Evolutionary conservation across 2,888 invertebrate genomes (phyloP), one percentile per base, ranked within the genome.

Genomic region (Argynnis bischoffii): DNA sequence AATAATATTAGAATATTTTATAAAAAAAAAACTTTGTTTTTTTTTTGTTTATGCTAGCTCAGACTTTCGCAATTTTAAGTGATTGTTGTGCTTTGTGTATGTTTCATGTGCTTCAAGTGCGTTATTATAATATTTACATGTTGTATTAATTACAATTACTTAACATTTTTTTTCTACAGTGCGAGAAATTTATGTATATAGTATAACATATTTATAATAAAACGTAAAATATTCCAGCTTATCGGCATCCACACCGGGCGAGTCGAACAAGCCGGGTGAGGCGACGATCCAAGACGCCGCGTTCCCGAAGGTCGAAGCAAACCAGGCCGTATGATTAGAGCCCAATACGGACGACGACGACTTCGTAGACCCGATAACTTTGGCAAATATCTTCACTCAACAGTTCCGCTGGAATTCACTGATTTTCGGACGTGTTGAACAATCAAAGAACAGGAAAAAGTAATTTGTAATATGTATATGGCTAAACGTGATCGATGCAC

Each of bases 261-360:
- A 79, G 41, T 2, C 35, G 35, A 74, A 75, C 67, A 79, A 75
- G 72, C 69, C 67, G 14, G 74, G 69, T 13, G 70, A 70, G 48
- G 69, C 70, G 67, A 70, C 78, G 31, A 76, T 75, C 4, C 67
- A 76, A 15, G 84, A 84, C 59, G 72, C 80, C 41, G 76, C 75
- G 54, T 72, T 77, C 3, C 78, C 83, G 15, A 80, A 81, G 68
- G 69, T 75, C n/a, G 87, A 85, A 50, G 74, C 81, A 0, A 83
- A 81, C 0, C 87, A 86, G 71, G 72, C 83, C 48, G 81, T 79
- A 81, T 89, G 89, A 89, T 88, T 78, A 72, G 69, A 60, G 67
- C 67, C 68, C 47, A 72, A 72, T 63, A 64, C 66, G 48, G 70
- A 74, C 60, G 66, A 60, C 50, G 73, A 75, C 64, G 74, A 75